Conservation (phyloP, 1,140 invertebrate species). For the Drosophila neocordata region DNA sequence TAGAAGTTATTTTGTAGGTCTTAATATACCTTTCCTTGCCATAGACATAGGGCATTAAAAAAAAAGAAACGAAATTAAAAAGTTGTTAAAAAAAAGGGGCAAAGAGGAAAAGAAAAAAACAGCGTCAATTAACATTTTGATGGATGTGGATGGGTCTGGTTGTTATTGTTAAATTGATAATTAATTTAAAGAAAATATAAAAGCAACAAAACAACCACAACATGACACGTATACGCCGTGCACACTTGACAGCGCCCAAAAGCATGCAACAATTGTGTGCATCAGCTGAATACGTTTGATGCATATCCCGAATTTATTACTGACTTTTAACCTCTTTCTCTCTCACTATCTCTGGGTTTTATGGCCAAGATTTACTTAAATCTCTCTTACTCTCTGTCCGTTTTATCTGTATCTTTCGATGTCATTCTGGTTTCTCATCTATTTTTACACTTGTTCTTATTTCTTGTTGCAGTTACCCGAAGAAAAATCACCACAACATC, state of each 20-base stretch:
- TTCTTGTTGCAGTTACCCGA: slow-evolving; percentile 71
- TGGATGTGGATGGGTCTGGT: slow-evolving; percentile 60
- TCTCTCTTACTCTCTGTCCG: background rate
- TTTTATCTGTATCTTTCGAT: background rate
- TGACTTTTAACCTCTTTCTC: slow-evolving; percentile 18
- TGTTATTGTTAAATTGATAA: slow-evolving; percentile 64
- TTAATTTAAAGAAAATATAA: slow-evolving; percentile 60
- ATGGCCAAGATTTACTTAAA: background rate
- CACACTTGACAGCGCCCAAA: slow-evolving; percentile 41
- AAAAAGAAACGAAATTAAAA: slow-evolving; percentile 7
- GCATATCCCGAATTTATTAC: slow-evolving; percentile 11
- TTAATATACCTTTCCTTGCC: background rate
- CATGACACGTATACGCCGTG: background rate
- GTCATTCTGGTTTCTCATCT: slow-evolving; percentile 31
- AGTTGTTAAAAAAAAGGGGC: slow-evolving; percentile 4
- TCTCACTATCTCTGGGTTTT: background rate
- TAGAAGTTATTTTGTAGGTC: background rate
- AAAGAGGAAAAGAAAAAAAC: slow-evolving; percentile 24
- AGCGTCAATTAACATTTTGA: slow-evolving; percentile 78
- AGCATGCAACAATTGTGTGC: slow-evolving; percentile 73
- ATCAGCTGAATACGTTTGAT: background rate
- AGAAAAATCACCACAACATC: slow-evolving; percentile 82
- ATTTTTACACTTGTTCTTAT: slow-evolving; percentile 22
- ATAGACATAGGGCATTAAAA: background rate
- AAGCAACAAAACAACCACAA: slow-evolving; percentile 18